Conservation (phyloP, 2,888 invertebrate species). For the Euphydryas editha region DNA sequence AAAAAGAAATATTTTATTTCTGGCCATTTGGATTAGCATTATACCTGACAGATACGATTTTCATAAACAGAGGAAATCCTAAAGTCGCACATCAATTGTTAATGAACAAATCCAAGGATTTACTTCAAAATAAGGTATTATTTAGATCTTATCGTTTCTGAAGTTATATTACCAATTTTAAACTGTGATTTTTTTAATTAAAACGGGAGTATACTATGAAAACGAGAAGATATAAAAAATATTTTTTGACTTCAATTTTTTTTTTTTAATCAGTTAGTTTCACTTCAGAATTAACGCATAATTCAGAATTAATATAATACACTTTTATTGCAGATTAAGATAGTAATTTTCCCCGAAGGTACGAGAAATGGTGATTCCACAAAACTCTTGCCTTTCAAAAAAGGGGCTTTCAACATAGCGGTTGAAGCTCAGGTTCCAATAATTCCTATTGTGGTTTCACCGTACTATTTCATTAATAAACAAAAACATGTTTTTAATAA, state of each 20-base stretch:
- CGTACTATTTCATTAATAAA: constrained; percentile 84
- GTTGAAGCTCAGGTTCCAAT: too few species aligned
- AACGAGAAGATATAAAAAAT: too few species aligned
- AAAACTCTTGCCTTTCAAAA: constrained; percentile 87
- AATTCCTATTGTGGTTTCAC: constrained; percentile 83
- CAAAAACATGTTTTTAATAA: constrained; percentile 78
- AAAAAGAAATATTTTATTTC: constrained; percentile 85
- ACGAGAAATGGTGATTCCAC: constrained; percentile 79
- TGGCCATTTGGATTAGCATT: constrained; percentile 86
- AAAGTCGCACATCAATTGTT: constrained; percentile 83
- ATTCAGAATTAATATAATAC: too few species aligned
- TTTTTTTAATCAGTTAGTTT: too few species aligned
- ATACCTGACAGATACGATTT: constrained; percentile 86
- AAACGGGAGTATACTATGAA: too few species aligned
- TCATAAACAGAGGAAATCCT: constrained; percentile 85
- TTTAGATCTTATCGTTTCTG: too few species aligned
- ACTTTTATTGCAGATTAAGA: constrained; percentile 80
- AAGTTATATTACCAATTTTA: too few species aligned
- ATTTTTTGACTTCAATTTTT: too few species aligned
- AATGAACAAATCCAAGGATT: constrained; percentile 75
- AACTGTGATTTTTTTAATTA: too few species aligned
- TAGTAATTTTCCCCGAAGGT: constrained; percentile 89
- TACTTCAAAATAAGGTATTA: constrained; percentile 80
- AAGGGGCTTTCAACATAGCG: constrained; percentile 84
- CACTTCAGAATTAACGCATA: too few species aligned